phyloP scores from a whole-genome alignment of 2,797 vertebrate species.

The Hylomyscus alleni region DNA sequence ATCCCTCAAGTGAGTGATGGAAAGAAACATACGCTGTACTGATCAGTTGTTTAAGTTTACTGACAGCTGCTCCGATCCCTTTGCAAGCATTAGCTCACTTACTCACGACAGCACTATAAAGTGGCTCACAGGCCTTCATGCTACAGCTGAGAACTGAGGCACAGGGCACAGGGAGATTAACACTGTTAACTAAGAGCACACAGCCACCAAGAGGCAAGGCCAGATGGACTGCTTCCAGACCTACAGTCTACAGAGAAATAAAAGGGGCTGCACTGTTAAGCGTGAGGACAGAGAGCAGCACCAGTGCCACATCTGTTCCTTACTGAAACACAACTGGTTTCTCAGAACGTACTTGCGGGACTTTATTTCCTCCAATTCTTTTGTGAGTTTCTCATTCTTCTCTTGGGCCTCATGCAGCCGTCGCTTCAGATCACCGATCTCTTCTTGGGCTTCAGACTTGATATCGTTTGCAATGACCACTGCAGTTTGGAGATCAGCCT shows the following conservation, averaged over 20 bases:
- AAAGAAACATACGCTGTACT: background rate
- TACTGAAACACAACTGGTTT: background rate
- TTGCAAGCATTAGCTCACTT: background rate
- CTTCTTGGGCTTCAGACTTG: conserved; percentile 98
- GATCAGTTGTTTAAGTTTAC: background rate
- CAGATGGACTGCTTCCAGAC: background rate
- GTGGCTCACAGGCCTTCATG: background rate
- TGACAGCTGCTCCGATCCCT: background rate
- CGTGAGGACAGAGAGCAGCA: background rate
- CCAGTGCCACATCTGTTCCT: background rate
- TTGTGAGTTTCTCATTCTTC: conserved; percentile 96
- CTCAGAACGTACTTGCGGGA: conserved; percentile 94
- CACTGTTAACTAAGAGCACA: background rate
- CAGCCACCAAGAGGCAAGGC: background rate
- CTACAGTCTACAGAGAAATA: background rate
- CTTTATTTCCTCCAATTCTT: conserved; percentile 96
- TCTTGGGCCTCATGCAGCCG: conserved; percentile 95
- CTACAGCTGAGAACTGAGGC: background rate
- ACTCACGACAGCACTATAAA: background rate
- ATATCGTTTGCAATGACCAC: conserved; percentile 99
- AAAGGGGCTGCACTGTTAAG: background rate
- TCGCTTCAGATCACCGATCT: conserved; percentile 96
- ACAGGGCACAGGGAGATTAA: background rate
- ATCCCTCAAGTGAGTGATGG: background rate
- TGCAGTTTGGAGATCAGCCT: conserved; percentile 97